Evolutionary conservation across 2,113 vertebrate genomes (phyloP).

Genomic region (Rattus rattus): DNA sequence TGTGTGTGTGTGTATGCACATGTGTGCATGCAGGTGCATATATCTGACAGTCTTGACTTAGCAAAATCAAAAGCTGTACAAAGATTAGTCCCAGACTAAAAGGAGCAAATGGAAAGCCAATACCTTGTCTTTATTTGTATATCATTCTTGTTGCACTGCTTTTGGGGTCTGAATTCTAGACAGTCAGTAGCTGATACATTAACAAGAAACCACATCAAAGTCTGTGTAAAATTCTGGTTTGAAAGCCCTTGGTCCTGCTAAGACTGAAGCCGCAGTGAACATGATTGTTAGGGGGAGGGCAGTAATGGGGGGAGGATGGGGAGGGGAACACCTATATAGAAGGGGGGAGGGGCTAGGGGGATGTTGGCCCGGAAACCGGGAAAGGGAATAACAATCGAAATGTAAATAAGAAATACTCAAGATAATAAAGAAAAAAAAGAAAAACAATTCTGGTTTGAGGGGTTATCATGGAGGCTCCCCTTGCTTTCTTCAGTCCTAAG

Average conservation of each 20-base stretch:
- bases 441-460: background rate
- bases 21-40: accelerated
- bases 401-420: too few relatives aligned
- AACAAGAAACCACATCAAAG: constrained; percentile 31
- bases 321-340: too few relatives aligned
- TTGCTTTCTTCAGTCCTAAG: constrained; percentile 1
- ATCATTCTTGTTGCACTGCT: background rate
- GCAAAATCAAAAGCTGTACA: constrained; percentile 13
- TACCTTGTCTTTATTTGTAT: background rate
- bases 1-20: too few relatives aligned
- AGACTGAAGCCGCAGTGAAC: too few relatives aligned
- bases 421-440: too few relatives aligned
- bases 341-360: too few relatives aligned
- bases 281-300: too few relatives aligned
- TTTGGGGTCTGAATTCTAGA: background rate
- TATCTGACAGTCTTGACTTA: background rate
- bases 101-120: background rate
- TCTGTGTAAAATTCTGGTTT: background rate
- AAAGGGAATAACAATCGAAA: too few relatives aligned
- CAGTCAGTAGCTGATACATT: background rate
- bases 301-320: too few relatives aligned
- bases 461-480: background rate
- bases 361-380: too few relatives aligned
- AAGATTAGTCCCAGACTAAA: background rate
- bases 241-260: too few relatives aligned